Base-by-base conservation (phyloP, 1,140 invertebrate species). In the Neodiprion fabricii region DNA sequence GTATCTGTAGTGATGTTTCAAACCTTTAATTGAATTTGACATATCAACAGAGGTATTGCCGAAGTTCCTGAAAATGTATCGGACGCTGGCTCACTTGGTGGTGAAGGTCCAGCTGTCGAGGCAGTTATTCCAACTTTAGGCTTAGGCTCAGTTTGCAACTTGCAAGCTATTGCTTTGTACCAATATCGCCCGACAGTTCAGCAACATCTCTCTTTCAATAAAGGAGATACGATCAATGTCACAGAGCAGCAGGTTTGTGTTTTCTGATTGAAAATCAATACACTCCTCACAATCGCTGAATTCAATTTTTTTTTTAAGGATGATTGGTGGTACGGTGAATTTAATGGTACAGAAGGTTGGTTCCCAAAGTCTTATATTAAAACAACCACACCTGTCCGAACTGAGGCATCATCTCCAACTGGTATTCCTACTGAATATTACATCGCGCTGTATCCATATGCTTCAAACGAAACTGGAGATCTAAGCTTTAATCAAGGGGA, bases 401-500 rank as follows among this genome's bases (percentile, higher is more conserved):
- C 11, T 23, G 53, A 84, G 83, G 70, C 82, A 78, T 11, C 68
- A 77, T 66, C 49, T 28, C 47, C 48, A 12, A 67, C 70, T 49
- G 11, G 67, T 69, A 17, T 53, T 48, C 40, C 47, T 70, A 81
- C 85, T 79, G 94, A 95, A 82, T 96, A 95, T 88, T 97, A 96
- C 85, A 91, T 97, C 70, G 93, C 96, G 61, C 90, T 94, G 69
- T 97, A 96, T 86, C 93, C 94, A 21, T 97, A 96, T 86, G 90
- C 94, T 66, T 99, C 98, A 0, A 87, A 91, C 11, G 98, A 99
- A 87, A 89, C 93, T 0, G 97, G 96, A 9, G 98, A 99, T 90
- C 89, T 99, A 49, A 94, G 90, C 68, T 99, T 99, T 85, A 93
- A 95, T 79, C 95, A 94, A 73, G 97, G 97, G 1, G 98, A 99